Base-by-base conservation (phyloP, 2,888 invertebrate species). In the Heliconius erato region DNA sequence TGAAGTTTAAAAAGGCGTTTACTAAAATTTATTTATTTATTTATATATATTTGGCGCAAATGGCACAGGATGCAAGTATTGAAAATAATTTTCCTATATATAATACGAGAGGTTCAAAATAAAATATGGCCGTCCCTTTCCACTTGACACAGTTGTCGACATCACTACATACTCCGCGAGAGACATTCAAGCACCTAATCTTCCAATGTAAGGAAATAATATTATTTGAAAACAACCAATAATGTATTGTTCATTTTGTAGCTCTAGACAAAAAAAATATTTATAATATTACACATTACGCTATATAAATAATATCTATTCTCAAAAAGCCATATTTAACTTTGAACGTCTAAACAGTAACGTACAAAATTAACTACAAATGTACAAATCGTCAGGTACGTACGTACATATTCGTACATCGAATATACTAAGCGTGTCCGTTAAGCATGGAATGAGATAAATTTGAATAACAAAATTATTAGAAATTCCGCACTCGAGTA, bases 321-420 rank as follows among this genome's bases (percentile, higher is more conserved):
- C n/a, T 40, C 44, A 16, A n/a, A 71, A 26, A 71, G 11, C 44
- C 71, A 40, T 71, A 44, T 72, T 26, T 9, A 16, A 72, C 26
- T 71, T 49, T 72, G 44, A 72, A 72, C 72, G 3, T 26, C 16
- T 16, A 23, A 16, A 49, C 16, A 26, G 44, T 49, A 72, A 72
- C 44, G 67, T 78, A 78, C 77, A 91, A 92, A 92, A 93, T 91
- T 90, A 93, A 92, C 91, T 92, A 93, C 87, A 91, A 90, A 89
- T 91, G 90, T 90, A 91, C 87, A 91, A 90, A 90, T 90, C 89
- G 90, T 95, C 94, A 95, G 94, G 95, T 95, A 95, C 94, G 88
- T 91, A 91, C 86, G 90, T 91, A 90, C 91, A 90, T 26, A 88
- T 65, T 40, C 35, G 77, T 77, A 88, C 65, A 67, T 65, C 19